These are phyloP conservation scores for Hormiphora californensis DNA, from an alignment of 37 sponge, comb jelly and placozoan genomes.

Conservation along the genomic window DNA sequence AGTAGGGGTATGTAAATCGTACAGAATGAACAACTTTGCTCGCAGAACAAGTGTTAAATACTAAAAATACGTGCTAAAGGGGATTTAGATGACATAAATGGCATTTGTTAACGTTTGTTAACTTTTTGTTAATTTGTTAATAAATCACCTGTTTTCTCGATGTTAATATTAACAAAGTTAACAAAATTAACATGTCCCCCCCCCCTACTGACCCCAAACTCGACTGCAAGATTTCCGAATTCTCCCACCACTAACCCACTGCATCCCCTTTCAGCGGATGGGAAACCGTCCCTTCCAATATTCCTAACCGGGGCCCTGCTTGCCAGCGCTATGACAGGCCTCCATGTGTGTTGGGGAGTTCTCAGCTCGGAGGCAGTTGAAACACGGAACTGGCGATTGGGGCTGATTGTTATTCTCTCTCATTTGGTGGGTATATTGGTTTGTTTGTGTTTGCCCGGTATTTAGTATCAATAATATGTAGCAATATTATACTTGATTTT, in stretches of 20 bases:
- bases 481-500: too few species aligned
- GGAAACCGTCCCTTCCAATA: neutral
- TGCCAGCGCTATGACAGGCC: conserved; percentile 4
- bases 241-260: neutral
- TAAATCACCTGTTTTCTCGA: neutral
- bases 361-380: neutral
- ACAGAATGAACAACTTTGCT: too few species aligned
- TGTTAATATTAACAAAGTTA: neutral
- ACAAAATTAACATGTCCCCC: neutral
- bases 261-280: neutral
- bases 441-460: too few species aligned
- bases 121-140: too few species aligned
- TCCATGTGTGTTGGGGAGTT: conserved; percentile 1
- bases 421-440: neutral
- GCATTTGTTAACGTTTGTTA: too few species aligned
- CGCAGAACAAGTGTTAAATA: too few species aligned
- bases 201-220: too few species aligned
- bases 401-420: neutral
- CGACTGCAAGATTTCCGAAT: too few species aligned
- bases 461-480: too few species aligned
- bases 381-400: neutral
- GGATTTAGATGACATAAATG: too few species aligned
- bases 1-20: too few species aligned
- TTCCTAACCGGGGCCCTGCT: neutral
- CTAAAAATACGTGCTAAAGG: too few species aligned